Base-by-base conservation (phyloP, 37 sponge, comb jelly and placozoan genomes). In the Halichondria panicea region DNA sequence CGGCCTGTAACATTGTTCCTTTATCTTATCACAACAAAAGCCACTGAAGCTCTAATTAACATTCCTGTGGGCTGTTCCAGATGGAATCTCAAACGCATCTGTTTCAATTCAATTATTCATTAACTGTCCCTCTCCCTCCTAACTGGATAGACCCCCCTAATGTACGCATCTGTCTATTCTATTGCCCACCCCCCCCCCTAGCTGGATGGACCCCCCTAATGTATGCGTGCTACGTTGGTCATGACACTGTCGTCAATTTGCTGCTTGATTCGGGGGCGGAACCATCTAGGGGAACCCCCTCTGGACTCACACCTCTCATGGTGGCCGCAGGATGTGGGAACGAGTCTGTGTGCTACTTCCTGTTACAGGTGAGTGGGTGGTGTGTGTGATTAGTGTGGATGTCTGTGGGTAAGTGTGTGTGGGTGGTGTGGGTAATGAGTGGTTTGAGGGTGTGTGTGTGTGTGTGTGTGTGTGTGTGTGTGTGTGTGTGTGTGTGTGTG, bases 271-370 rank as follows among this genome's bases (percentile, higher is more conserved):
- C 74, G 0, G 69, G 63, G 33, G 91, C 83, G 13, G 71, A 86
- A 38, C 72, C 88, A 34, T 81, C 89, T 35, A 27, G 24, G n/a
- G 68, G 88, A 15, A 76, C 90, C 1, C 64, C 46, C 13, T 36
- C 55, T 6, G 72, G 76, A 5, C 69, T 80, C 35, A 89, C 90
- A 30, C 86, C 94, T 0, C 77, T 93, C 40, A 93, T 93, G 91
- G 76, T 88, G 54, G 94, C 94, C 15, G 85, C 94, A 33, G 79
- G 91, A 27, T 93, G 94, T 78, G 94, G 94, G 28, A 88, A 93
- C 48, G 94, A 89, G 40, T 85, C 90, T 19, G 78, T 89, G 35
- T 89, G 83, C 38, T 93, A 89, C 75, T 85, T 89, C 36, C 67
- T 93, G 7, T 43, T 89, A 9, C 90, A 89, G 72, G 94, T 93